Conservation (phyloP, 2,888 invertebrate species). For the Arge pagana region DNA sequence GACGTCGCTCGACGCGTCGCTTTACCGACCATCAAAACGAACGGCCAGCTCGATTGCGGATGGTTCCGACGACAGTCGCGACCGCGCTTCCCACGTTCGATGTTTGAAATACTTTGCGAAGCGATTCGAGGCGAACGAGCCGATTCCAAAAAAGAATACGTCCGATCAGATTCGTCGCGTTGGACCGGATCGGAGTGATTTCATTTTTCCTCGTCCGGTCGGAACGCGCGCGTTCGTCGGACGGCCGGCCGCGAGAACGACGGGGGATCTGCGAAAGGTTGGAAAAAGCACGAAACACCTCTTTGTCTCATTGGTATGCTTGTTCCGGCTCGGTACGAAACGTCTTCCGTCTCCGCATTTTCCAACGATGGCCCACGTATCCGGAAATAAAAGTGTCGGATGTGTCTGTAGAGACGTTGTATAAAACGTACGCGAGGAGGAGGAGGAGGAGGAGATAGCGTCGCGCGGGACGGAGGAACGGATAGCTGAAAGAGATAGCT, state of each 20-base stretch:
- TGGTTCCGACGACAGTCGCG: background rate
- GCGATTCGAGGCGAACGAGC: constrained; percentile 33
- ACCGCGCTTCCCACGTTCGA: background rate
- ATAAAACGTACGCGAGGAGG: background rate
- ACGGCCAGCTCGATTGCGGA: background rate
- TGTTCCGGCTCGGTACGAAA: constrained; percentile 34
- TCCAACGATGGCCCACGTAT: too few relatives aligned
- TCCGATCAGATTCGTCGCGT: too few relatives aligned
- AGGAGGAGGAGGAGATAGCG: background rate
- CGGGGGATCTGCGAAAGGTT: constrained; percentile 24
- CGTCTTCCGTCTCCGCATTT: too few relatives aligned
- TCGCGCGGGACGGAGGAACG: background rate
- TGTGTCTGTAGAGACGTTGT: constrained; percentile 15
- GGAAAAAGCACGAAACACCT: constrained; percentile 32
- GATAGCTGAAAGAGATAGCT: constrained; percentile 39
- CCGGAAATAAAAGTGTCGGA: too few relatives aligned
- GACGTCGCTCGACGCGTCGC: too few relatives aligned
- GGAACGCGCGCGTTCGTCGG: constrained; percentile 2
- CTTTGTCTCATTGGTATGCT: constrained; percentile 47
- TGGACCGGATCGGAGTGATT: too few relatives aligned
- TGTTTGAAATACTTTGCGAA: constrained; percentile 1
- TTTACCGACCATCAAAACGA: background rate
- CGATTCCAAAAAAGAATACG: too few relatives aligned
- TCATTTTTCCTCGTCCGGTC: background rate
- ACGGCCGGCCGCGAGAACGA: too few relatives aligned